Base-by-base conservation (phyloP, 37 sponge, comb jelly and placozoan species). In the Amphimedon queenslandica region DNA sequence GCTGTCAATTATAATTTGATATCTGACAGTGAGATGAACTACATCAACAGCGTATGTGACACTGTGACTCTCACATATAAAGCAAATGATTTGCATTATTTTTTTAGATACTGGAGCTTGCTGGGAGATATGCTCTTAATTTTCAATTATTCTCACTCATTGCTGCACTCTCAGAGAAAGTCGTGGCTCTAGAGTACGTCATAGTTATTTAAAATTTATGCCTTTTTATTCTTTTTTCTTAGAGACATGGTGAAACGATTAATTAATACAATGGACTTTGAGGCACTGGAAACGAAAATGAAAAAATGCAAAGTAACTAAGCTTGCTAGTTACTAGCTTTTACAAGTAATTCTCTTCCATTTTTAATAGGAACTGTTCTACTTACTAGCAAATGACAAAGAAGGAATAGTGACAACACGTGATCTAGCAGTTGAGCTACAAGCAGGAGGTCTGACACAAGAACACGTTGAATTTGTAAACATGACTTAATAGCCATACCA, bases 131-230 rank as follows among this genome's bases (percentile, higher is more conserved):
- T 67, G 78, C 77, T 31, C 81, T 93, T 13, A 90, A 93, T 79
- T 93, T 90, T 69, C 41, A 75, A n/a, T 67, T 90, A 37, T 93
- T 90, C 65, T 80, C 83, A 4, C 69, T 87, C 27, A 74, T 93
- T n/a, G 94, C 94, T 39, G 94, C 94, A 11, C 73, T 93, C 58
- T 93, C 94, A 0, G 94, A 93, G 84, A 93, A 89, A 60, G 91
- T 93, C 36, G 94, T 93, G 2, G 75, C 86, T 24, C 66, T 93
- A 24, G 94, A 90, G 94, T 93, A 38, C 82, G 88, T 78, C 8
- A 11, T 29, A 29, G 21, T 83, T 37, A 3, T 21, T 13, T 25
- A 58, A 20, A 75, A 29, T 5, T 2, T 20, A 66, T 23, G 13
- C 6, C 23, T 18, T 24, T 6, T 74, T 41, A 42, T 64, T 1